Conservation (phyloP, 2,797 vertebrate genomes). For the Rhadinocentrus ornatus region DNA sequence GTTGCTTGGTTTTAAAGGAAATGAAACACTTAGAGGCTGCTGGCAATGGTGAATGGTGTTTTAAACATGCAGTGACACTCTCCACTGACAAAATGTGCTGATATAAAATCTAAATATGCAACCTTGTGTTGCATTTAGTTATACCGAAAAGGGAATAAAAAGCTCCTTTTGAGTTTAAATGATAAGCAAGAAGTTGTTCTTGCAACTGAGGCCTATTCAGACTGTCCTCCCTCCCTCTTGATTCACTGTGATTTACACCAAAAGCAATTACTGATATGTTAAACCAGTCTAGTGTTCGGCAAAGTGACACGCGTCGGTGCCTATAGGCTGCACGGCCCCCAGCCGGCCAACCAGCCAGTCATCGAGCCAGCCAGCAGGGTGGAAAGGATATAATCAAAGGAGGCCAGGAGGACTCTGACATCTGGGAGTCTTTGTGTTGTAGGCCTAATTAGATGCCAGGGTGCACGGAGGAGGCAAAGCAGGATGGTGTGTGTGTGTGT, state of each 20-base stretch:
- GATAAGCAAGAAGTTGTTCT: not conserved
- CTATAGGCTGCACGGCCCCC: conserved; percentile 51
- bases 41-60: conserved; percentile 14
- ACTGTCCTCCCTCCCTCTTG: conserved; percentile 20
- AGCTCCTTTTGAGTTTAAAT: conserved; percentile 6
- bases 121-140: conserved; percentile 1
- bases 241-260: conserved; percentile 72
- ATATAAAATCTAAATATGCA: conserved; percentile 5
- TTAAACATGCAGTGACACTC: conserved; percentile 18
- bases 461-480: conserved; percentile 80
- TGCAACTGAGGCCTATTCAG: conserved; percentile 2
- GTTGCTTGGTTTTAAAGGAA: conserved; percentile 37
- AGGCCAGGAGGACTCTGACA: conserved; percentile 90
- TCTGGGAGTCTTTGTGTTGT: conserved; percentile 92
- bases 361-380: conserved; percentile 74
- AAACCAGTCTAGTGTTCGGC: conserved; percentile 66
- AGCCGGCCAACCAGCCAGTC: conserved; percentile 56
- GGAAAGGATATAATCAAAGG: conserved; percentile 91
- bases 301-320: conserved; percentile 67
- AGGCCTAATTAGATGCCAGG: conserved; percentile 89
- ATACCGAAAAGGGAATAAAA: not conserved
- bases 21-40: conserved; percentile 40
- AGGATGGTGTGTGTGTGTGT: conserved; percentile 49
- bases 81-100: conserved; percentile 5
- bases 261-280: conserved; percentile 71